Evolutionary conservation across 1,140 invertebrate species (phyloP).

Genomic region (Tyrophagus putrescentiae): DNA sequence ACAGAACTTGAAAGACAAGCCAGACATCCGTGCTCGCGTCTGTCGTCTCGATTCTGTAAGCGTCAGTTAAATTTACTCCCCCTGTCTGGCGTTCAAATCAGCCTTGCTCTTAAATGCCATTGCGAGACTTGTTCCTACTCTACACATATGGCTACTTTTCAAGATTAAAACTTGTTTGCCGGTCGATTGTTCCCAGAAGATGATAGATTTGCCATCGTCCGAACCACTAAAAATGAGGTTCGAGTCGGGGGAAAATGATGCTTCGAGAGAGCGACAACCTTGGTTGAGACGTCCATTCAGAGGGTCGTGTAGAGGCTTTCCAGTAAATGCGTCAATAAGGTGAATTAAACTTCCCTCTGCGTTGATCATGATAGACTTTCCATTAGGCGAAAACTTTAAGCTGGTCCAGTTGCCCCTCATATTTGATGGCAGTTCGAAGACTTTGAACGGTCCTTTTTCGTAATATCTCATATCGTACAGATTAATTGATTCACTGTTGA

Average conservation of each 20-base stretch:
- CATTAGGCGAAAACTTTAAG: constrained; percentile 90
- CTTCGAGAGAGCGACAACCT: constrained; percentile 75
- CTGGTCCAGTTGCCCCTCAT: constrained; percentile 92
- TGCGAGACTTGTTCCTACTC: constrained; percentile 64
- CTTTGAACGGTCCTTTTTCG: constrained; percentile 93
- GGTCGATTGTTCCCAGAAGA: too few species aligned
- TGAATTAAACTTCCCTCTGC: constrained; percentile 88
- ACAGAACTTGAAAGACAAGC: too few species aligned
- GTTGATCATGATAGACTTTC: constrained; percentile 89
- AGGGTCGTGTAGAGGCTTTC: constrained; percentile 80
- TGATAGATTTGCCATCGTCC: constrained; percentile 25
- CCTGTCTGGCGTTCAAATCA: neutral
- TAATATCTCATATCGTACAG: constrained; percentile 88
- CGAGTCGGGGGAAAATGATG: constrained; percentile 69
- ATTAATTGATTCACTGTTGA: constrained; percentile 92
- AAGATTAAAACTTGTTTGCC: too few species aligned
- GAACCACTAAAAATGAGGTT: constrained; percentile 47
- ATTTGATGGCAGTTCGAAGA: constrained; percentile 85
- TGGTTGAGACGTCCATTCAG: constrained; percentile 80
- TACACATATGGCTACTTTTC: too few species aligned
- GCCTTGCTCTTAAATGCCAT: neutral
- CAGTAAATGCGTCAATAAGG: constrained; percentile 92
- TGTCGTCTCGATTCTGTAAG: too few species aligned
- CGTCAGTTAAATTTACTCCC: neutral
- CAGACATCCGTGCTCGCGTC: too few species aligned